These are phyloP conservation scores for Pomacea canaliculata DNA, from an alignment of 2,888 invertebrate genomes.

Conservation along the genomic window DNA sequence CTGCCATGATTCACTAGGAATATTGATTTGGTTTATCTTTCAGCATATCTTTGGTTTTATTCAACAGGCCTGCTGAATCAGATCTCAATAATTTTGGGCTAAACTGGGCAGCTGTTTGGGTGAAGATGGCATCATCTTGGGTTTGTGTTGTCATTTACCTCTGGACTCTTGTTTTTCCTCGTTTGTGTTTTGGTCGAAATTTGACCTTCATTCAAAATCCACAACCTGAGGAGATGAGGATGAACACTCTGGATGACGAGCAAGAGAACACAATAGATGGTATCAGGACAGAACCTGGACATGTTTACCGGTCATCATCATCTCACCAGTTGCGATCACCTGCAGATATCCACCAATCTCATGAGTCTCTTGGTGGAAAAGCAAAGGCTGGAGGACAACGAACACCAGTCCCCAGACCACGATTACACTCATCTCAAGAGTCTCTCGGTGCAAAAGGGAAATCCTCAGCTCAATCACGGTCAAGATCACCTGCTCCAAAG, in stretches of 20 bases:
- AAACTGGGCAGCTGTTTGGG: constrained; percentile 72
- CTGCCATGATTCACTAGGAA: no score
- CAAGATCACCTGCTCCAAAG: no score
- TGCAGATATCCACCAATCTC: no score
- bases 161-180: constrained; percentile 55
- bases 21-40: no score
- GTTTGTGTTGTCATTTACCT: constrained; percentile 70
- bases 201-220: constrained; percentile 30
- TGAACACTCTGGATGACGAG: constrained; percentile 14
- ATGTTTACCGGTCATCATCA: background rate
- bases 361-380: no score
- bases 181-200: constrained; percentile 36
- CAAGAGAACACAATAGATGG: constrained; percentile 6
- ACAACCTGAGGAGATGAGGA: background rate
- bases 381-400: no score
- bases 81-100: constrained; percentile 68
- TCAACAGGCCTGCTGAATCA: constrained; percentile 67
- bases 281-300: background rate
- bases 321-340: background rate
- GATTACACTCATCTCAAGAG: no score
- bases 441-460: no score
- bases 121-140: constrained; percentile 72
- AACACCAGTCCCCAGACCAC: no score
- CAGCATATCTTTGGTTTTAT: no score
- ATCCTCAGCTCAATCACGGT: no score